These are phyloP conservation scores for Masticophis lateralis DNA, from an alignment of 2,797 vertebrate genomes.

Conservation along the genomic window DNA sequence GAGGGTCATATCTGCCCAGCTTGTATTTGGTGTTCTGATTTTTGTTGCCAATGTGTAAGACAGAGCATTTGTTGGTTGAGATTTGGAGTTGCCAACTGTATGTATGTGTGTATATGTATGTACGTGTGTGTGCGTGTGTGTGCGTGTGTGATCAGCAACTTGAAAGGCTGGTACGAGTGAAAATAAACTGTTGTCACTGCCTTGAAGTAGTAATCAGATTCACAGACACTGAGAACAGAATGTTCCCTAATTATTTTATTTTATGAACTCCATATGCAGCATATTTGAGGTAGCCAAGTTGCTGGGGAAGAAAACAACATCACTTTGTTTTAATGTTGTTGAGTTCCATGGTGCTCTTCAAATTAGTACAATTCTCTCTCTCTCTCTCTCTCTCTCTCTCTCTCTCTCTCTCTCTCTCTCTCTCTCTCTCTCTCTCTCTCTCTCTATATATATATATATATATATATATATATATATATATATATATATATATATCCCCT, in stretches of 20 bases:
- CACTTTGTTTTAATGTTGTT: neutral
- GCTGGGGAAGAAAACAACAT: neutral
- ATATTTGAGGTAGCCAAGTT: neutral
- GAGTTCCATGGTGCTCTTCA: neutral
- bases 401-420: too few species aligned
- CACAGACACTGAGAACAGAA: neutral
- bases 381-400: too few species aligned
- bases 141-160: neutral
- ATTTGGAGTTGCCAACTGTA: too few species aligned
- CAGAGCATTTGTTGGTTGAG: too few species aligned
- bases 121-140: neutral
- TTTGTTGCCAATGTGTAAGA: too few species aligned
- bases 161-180: neutral
- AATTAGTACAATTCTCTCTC: neutral
- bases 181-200: neutral
- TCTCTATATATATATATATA: too few species aligned
- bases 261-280: neutral
- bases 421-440: too few species aligned
- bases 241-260: neutral
- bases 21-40: too few species aligned
- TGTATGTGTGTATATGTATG: too few species aligned
- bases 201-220: neutral
- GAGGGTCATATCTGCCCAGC: too few species aligned
- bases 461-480: too few species aligned
- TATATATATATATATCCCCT: too few species aligned